These are phyloP conservation scores for Chroicocephalus ridibundus DNA, from an alignment of 2,113 vertebrate genomes.

Conservation along the genomic window DNA sequence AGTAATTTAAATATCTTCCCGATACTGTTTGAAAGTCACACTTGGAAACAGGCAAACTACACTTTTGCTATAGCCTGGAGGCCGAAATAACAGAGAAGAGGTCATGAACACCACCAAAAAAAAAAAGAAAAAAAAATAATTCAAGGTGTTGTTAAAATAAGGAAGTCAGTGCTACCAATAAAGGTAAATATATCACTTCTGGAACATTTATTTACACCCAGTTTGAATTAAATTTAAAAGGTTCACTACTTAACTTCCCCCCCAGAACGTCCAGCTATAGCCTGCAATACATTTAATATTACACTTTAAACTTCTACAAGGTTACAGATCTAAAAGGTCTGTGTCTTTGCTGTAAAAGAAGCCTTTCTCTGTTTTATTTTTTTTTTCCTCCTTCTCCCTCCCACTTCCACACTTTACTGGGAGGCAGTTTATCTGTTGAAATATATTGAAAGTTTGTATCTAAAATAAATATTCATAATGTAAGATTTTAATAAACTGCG, in stretches of 20 bases:
- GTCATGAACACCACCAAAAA: neutral
- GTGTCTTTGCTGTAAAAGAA: neutral
- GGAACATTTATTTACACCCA: neutral
- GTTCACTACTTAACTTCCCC: neutral
- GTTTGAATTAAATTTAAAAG: neutral
- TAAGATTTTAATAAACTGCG: constrained; percentile 34
- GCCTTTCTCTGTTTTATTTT: neutral
- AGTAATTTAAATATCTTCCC: neutral
- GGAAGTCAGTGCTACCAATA: neutral
- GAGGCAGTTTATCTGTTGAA: constrained; percentile 3
- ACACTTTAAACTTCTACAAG: neutral
- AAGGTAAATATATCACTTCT: neutral
- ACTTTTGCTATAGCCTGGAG: neutral
- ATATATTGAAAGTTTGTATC: neutral
- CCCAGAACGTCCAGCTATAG: neutral
- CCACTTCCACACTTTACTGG: neutral
- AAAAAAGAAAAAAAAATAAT: neutral
- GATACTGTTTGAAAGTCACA: neutral
- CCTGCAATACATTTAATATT: neutral
- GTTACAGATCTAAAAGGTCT: neutral
- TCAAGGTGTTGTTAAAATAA: neutral
- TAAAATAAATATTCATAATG: constrained; percentile 56
- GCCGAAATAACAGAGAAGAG: neutral
- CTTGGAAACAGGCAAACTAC: neutral
- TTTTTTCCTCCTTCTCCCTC: neutral